Evolutionary conservation across 2,888 invertebrate species (phyloP), one percentile per base, ranked within the genome.

Genomic region (Arge pagana): DNA sequence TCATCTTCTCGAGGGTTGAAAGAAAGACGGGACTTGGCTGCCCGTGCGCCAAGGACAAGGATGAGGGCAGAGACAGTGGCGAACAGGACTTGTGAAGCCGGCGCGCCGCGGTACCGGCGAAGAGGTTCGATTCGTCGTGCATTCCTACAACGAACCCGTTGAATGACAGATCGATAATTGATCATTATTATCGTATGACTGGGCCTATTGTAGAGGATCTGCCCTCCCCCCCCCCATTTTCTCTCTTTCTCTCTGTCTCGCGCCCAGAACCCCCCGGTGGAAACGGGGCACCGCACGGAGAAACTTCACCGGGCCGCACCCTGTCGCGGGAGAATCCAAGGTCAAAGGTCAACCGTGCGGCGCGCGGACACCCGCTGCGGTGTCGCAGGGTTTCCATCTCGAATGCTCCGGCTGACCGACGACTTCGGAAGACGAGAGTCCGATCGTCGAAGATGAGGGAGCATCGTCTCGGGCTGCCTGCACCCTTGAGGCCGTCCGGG

Each of bases 91-190:
- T n/a, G n/a, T n/a, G n/a, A n/a, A n/a, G n/a, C n/a, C n/a, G n/a
- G 51, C 52, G 55, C 49, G 45, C 50, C 52, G 52, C 55, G 45
- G 43, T 33, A 53, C 33, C 36, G 37, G 52, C 39, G 39, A 43
- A 28, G 53, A 54, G 61, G 62, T 59, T 65, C 64, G 65, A 72
- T 70, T 71, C 68, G 68, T 70, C 65, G 66, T 66, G 70, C 72
- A 73, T 72, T 72, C 68, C 66, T 62, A 52, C 58, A 15, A 60
- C 62, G 63, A 60, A 63, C 60, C 61, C 66, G 59, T 69, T 70
- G 68, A 72, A 72, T 71, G 71, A 73, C 72, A 69, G 68, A 71
- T 72, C 70, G 67, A 72, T 73, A 72, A 74, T 74, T 71, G 71
- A 72, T 74, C 74, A 69, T 72, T 73, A 71, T 70, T 68, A 65